A percentile compares a stretch with the other conserved stretches of the same genome.
Evolutionary conservation across 2,113 vertebrate species (phyloP).

Genomic region (Chloropsis cyanopogon): DNA sequence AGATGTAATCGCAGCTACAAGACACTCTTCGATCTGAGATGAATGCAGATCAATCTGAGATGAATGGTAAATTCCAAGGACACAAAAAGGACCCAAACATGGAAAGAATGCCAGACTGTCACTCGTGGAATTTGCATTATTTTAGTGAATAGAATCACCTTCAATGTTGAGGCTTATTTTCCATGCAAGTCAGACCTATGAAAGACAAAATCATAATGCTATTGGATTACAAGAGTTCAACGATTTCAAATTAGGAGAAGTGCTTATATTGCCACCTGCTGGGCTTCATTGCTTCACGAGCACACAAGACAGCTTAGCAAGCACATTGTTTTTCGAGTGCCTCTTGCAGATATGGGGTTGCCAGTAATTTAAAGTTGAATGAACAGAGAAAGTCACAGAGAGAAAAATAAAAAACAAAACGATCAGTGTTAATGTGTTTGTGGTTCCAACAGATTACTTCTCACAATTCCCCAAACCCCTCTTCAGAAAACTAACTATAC

Average conservation of each 20-base stretch:
- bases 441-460: background rate
- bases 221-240: background rate
- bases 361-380: background rate
- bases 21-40: background rate
- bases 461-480: background rate
- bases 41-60: background rate
- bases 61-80: background rate
- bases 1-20: background rate
- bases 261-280: conserved; percentile 74
- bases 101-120: background rate
- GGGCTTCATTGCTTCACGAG: background rate
- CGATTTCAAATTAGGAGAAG: conserved; percentile 27
- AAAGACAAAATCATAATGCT: background rate
- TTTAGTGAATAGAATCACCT: conserved; percentile 7
- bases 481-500: background rate
- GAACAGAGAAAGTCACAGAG: background rate
- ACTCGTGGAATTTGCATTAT: conserved; percentile 5
- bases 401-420: background rate
- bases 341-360: background rate
- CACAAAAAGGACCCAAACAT: background rate
- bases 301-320: background rate
- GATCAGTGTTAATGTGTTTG: background rate
- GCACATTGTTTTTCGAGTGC: background rate
- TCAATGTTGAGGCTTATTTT: background rate
- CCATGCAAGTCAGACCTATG: background rate